phyloP scores from a whole-genome alignment of 1,140 invertebrate genomes.

The Leptinotarsa texana region DNA sequence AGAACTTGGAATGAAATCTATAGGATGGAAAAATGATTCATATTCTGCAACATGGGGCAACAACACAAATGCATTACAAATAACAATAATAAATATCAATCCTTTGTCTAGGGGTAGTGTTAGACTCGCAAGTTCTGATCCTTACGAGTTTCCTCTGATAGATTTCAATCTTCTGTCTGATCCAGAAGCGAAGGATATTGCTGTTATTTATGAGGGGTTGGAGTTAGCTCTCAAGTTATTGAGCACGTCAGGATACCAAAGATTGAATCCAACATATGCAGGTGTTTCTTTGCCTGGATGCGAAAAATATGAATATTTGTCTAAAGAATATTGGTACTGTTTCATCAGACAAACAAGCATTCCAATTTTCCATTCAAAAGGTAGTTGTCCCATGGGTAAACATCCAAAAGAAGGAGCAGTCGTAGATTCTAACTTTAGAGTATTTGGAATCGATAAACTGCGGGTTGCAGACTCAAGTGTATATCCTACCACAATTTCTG shows the following conservation, averaged over 20 bases:
- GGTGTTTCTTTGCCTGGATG: conserved; percentile 55
- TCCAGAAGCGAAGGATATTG: conserved; percentile 70
- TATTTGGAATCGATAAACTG: conserved; percentile 52
- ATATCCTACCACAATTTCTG: conserved; percentile 61
- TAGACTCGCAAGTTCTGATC: conserved; percentile 71
- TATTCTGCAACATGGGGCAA: conserved; percentile 27
- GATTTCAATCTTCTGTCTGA: conserved; percentile 75
- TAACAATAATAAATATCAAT: conserved; percentile 56
- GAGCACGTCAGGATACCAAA: conserved; percentile 58
- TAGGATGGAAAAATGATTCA: conserved; percentile 11
- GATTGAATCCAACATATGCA: conserved; percentile 50
- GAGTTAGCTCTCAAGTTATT: conserved; percentile 57
- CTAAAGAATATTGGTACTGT: conserved; percentile 62
- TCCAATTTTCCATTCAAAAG: conserved; percentile 47
- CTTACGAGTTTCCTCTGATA: conserved; percentile 74
- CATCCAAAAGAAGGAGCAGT: conserved; percentile 51
- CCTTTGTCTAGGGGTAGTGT: conserved; percentile 80
- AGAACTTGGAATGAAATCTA: conserved; percentile 14
- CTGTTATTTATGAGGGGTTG: conserved; percentile 58
- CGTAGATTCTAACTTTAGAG: conserved; percentile 55
- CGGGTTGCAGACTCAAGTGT: conserved; percentile 54
- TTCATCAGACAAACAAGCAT: conserved; percentile 56
- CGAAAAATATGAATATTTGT: conserved; percentile 48
- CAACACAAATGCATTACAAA: conserved; percentile 60
- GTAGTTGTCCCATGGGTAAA: conserved; percentile 62